Base-by-base conservation (phyloP, 2,888 invertebrate genomes). In the Idaea straminata region DNA sequence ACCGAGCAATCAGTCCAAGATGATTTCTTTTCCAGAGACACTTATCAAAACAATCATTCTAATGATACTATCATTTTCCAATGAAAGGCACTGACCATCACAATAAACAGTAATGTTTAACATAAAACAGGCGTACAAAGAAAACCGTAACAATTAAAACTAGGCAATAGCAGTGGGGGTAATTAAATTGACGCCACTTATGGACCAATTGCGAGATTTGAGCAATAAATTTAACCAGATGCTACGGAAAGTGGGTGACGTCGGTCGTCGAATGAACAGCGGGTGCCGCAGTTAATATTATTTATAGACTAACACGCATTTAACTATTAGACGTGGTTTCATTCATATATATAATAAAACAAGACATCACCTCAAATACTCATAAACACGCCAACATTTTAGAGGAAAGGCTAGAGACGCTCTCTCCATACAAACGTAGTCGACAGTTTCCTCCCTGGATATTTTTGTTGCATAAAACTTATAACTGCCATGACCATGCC, bases 171-270 rank as follows among this genome's bases (percentile, higher is more conserved):
- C 71, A 64, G 71, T 72, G 72, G 80, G 73, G 74, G 78, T 88
- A 83, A 91, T 90, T 89, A 81, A 89, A 91, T 91, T 89, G 91
- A 86, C 88, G 83, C 85, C 82, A 83, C 82, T 89, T 87, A 86
- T 76, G 81, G 79, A 80, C 84, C 85, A 89, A 85, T 89, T 89
- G 88, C 77, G 83, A 86, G 89, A 91, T 89, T 90, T 85, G 86
- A 83, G 86, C 84, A 74, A 83, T 85, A 83, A 86, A 87, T 83
- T 84, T 73, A 73, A 76, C 77, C 85, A 85, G 84, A 85, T 85
- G 86, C 76, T 78, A 71, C 67, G 61, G 68, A 68, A 61, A 68
- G 74, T 71, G 68, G 72, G 73, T 71, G 71, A 78, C 59, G 62
- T 66, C 60, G 65, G 38, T 66, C 71, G 65, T 62, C 60, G 64